Evolutionary conservation across 2,888 invertebrate genomes (phyloP).

Genomic region (Tryphoninae sp.): DNA sequence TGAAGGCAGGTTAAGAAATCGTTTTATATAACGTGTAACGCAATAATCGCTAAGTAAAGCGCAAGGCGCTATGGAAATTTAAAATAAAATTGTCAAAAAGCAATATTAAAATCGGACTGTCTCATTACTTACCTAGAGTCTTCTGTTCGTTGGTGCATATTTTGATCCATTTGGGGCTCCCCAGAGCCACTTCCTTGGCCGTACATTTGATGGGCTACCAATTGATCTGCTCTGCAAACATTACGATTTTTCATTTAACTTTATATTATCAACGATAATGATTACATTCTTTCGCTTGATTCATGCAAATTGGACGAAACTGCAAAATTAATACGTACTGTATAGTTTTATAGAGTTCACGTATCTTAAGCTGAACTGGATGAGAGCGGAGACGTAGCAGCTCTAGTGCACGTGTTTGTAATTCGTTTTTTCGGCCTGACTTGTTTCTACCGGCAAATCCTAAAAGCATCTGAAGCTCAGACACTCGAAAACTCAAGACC

Average conservation of each 20-base stretch:
- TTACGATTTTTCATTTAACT: constrained; percentile 9
- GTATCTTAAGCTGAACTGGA: constrained; percentile 85
- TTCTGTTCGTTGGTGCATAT: constrained; percentile 78
- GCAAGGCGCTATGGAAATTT: no score
- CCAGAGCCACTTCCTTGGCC: constrained; percentile 75
- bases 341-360: constrained; percentile 87
- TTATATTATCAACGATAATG: neutral
- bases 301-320: neutral
- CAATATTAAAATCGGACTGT: neutral
- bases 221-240: constrained; percentile 77
- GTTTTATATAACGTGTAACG: neutral
- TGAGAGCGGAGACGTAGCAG: constrained; percentile 86
- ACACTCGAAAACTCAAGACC: constrained; percentile 89
- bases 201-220: constrained; percentile 78
- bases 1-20: constrained; percentile 50
- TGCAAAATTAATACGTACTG: constrained; percentile 82
- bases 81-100: neutral
- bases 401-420: constrained; percentile 88
- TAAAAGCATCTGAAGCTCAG: constrained; percentile 92
- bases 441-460: constrained; percentile 91
- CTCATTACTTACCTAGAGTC: constrained; percentile 71
- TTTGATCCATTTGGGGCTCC: constrained; percentile 78
- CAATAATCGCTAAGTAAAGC: neutral
- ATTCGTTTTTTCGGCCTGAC: constrained; percentile 90
- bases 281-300: neutral